Evolutionary conservation across 2,888 invertebrate genomes (phyloP).

Genomic region (Metacarcinus magister): DNA sequence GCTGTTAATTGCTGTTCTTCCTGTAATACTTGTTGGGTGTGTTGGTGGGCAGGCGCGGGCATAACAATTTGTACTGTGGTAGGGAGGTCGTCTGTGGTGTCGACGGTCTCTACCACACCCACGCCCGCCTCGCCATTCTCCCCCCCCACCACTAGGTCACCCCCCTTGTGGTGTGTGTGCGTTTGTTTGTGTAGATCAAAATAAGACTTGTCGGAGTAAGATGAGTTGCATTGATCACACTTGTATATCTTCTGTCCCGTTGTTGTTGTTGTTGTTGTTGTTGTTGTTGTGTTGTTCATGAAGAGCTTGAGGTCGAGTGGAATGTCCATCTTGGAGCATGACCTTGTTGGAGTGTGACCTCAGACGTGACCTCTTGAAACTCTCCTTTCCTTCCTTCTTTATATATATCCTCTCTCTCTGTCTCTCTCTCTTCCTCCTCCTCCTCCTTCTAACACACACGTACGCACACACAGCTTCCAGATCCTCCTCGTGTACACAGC

Average conservation of each 20-base stretch:
- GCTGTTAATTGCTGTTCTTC: slow-evolving; percentile 50
- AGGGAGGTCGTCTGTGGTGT: slow-evolving; percentile 5
- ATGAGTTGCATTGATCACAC: slow-evolving; percentile 73
- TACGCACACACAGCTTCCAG: neutral
- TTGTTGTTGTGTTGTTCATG: slow-evolving; percentile 64
- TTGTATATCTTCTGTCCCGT: slow-evolving; percentile 62
- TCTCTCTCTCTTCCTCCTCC: neutral
- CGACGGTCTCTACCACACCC: neutral
- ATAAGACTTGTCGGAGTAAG: slow-evolving; percentile 69
- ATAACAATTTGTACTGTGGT: slow-evolving; percentile 75
- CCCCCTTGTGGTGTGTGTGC: slow-evolving; percentile 66
- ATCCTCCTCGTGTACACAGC: neutral
- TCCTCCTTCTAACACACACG: neutral
- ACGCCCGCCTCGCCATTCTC: neutral
- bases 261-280: neutral
- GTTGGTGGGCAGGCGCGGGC: slow-evolving; percentile 68
- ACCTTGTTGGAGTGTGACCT: neutral
- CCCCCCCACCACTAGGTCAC: neutral
- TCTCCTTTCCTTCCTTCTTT: neutral
- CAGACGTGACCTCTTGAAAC: neutral
- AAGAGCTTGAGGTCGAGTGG: slow-evolving; percentile 74
- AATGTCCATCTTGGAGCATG: slow-evolving; percentile 73
- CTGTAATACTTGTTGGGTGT: slow-evolving; percentile 53
- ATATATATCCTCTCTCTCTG: neutral
- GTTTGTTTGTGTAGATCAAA: slow-evolving; percentile 72